Conservation (phyloP, 1,140 invertebrate species). For the Teleogryllus occipitalis region DNA sequence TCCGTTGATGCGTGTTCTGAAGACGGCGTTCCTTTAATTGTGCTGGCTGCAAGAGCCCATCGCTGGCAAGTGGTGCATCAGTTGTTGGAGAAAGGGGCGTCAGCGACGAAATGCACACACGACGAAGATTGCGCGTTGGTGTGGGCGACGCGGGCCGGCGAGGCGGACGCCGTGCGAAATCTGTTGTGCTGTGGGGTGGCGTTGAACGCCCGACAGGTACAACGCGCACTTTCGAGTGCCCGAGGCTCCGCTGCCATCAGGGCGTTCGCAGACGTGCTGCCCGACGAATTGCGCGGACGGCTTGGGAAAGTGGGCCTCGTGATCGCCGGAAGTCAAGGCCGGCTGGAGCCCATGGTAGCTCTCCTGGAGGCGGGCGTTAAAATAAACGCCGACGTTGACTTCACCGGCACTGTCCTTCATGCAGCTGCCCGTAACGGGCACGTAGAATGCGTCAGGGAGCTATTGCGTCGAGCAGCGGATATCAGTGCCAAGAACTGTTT, state of each 20-base stretch:
- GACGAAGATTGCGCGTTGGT: not conserved
- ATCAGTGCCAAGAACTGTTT: no score
- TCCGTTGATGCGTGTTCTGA: not conserved
- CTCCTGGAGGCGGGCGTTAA: not conserved
- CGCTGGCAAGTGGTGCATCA: not conserved
- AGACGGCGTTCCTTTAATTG: not conserved
- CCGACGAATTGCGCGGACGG: not conserved
- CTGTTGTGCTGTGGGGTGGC: not conserved
- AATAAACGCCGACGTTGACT: no score
- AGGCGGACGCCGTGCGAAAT: not conserved
- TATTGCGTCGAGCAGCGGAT: no score
- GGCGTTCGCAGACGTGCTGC: not conserved
- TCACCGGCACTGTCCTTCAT: no score
- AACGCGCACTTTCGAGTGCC: not conserved
- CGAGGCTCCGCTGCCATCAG: not conserved
- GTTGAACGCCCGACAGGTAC: not conserved
- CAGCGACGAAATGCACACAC: not conserved
- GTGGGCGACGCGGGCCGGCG: no score
- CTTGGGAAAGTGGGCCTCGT: not conserved
- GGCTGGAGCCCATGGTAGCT: not conserved
- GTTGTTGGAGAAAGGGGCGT: not conserved
- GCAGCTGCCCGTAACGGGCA: no score
- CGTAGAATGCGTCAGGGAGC: no score
- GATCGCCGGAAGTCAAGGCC: no score
- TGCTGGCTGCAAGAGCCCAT: not conserved